Evolutionary conservation across 1,140 invertebrate species (phyloP), one percentile per base, ranked within the genome.

Genomic region (Eurosta solidaginis): DNA sequence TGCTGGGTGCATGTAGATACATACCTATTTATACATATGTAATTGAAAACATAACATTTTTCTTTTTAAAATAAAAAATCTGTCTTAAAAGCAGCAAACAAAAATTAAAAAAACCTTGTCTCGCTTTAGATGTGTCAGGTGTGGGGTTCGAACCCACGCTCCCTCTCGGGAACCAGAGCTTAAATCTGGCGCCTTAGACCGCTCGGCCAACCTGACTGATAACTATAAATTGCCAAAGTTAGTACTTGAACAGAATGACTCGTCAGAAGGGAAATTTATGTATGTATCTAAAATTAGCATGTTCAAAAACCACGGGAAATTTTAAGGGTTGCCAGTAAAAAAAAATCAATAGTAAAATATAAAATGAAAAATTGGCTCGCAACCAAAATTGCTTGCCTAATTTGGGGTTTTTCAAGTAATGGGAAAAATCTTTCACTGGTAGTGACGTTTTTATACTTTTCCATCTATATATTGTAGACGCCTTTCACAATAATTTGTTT

Each of bases 121-220:
- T 40, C 1, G 0, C 2, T 77, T 78, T n/a, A n/a, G n/a, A n/a
- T n/a, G n/a, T 91, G 90, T 90, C 90, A 91, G 90, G 89, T 91
- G 91, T 91, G 91, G 90, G 90, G 90, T 91, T 91, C 90, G 90
- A 91, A 91, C 90, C 90, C 90, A 91, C 91, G 90, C 90, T 91
- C 90, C 90, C 90, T 86, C 82, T 88, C 85, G 90, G 89, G 90
- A 91, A 91, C 90, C 90, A 91, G 90, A 91, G 89, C 90, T 91
- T 91, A 91, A 92, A 90, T 91, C 90, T 91, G 90, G 90, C 90
- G 90, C 90, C 90, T 90, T 91, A 91, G 90, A 91, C 90, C 90
- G 89, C 90, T 91, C 90, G 91, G 90, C 90, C 90, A 91, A 91
- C 89, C 89, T 89, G 88, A 88, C 79, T 68, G 22, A 0, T 40